phyloP scores from a whole-genome alignment of 2,888 invertebrate genomes.

The Catocala sponsa region DNA sequence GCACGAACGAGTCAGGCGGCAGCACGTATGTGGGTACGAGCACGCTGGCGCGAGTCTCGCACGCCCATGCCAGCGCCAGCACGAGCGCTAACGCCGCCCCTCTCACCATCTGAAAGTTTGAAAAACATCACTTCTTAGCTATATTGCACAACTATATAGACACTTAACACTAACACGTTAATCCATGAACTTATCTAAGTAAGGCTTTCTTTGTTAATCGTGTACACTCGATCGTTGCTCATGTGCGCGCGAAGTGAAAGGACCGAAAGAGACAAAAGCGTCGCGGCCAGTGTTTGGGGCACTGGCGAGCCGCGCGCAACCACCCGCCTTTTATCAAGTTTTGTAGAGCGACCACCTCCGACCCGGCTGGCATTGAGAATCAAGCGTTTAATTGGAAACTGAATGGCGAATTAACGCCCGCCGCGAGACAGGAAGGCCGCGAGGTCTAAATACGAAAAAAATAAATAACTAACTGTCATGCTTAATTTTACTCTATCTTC shows the following conservation, averaged over 20 bases:
- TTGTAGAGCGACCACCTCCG: constrained; percentile 78
- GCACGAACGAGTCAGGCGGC: constrained; percentile 86
- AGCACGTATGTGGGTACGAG: constrained; percentile 86
- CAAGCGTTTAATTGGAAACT: constrained; percentile 87
- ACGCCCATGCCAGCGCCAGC: constrained; percentile 83
- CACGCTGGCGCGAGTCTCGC: constrained; percentile 77
- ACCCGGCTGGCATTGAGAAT: constrained; percentile 85
- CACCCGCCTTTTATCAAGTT: constrained; percentile 85
- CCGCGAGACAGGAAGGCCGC: constrained; percentile 82
- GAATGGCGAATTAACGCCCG: constrained; percentile 80
- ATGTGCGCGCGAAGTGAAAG: constrained; percentile 85
- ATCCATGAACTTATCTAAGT: constrained; percentile 82
- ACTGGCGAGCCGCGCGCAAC: constrained; percentile 81
- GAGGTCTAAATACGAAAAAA: constrained; percentile 76
- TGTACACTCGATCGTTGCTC: constrained; percentile 69
- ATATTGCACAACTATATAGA: constrained; percentile 50
- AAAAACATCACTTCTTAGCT: constrained; percentile 76
- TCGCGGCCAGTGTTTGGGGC: constrained; percentile 72
- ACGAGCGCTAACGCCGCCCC: constrained; percentile 84
- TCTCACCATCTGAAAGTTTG: constrained; percentile 87
- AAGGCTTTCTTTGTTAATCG: constrained; percentile 72
- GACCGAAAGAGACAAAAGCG: constrained; percentile 81
- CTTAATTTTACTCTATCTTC: constrained; percentile 53
- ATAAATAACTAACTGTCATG: constrained; percentile 62
- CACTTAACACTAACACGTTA: constrained; percentile 52